Evolutionary conservation across 2,797 vertebrate species (phyloP), one percentile per base, ranked within the genome.

Genomic region (Arctocebus calabarensis): DNA sequence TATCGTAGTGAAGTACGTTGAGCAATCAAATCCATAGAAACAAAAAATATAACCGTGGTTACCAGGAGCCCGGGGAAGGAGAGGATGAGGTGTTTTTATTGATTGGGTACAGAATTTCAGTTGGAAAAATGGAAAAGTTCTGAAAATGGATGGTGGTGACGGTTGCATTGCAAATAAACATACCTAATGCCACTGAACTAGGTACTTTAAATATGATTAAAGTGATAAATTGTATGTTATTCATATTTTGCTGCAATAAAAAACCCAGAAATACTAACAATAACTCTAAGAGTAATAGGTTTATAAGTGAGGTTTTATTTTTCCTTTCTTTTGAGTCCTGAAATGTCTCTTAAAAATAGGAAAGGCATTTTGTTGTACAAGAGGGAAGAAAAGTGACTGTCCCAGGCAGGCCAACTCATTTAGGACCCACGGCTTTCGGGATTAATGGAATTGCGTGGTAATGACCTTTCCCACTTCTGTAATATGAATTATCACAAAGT

Each of bases 401-500:
- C 32, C 40, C 3, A 1, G 32, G 43, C 84, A 29, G 13, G 17
- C 45, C 62, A n/a, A 57, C 48, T 87, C 85, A 66, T 17, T 81
- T 22, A 6, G 5, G 22, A 40, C 37, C 52, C 68, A 20, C 20
- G 0, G 25, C 92, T 68, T 45, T 2, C 0, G 57, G 73, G 64
- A 81, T 74, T 82, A n/a, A 27, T 20, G 59, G 85, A 22, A 87
- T 75, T 74, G 40, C 16, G 0, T 20, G 10, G 64, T 27, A 62
- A 71, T 17, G 59, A 62, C 91, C 88, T 68, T 86, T 10, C 74
- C 79, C 88, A 75, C 83, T 70, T 88, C 45, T 92, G 79, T 20
- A 66, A 94, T 85, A 86, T 43, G 70, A 93, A 97, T 94, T 61
- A 92, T 89, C 89, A 59, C 94, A 25, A 78, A 55, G 40, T 61